Percentiles rank a stretch among this genome's conserved stretches.
Evolutionary conservation across 2,888 invertebrate genomes (phyloP).

Genomic region (Harpalus rufipes): DNA sequence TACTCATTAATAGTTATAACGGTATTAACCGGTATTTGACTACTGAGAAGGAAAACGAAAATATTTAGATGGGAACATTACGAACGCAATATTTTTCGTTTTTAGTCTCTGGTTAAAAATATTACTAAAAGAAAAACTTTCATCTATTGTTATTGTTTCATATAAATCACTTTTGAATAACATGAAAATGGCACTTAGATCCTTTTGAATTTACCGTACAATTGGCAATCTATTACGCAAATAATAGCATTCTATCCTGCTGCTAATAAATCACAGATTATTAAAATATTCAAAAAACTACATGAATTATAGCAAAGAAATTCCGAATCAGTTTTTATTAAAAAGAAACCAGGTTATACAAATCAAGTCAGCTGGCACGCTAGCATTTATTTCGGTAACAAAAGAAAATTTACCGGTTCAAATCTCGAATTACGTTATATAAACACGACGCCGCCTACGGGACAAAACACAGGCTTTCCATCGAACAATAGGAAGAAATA

Average conservation of each 20-base stretch:
- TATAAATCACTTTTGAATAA: no score
- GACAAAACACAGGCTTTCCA: neutral
- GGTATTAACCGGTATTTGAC: no score
- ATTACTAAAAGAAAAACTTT: no score
- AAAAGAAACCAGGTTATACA: conserved; percentile 61
- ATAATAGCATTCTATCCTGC: conserved; percentile 13
- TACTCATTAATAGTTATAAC: no score
- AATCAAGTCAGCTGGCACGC: conserved; percentile 48
- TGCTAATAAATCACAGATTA: conserved; percentile 33
- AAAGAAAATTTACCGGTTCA: conserved; percentile 59
- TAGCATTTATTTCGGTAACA: conserved; percentile 60
- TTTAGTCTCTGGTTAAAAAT: no score
- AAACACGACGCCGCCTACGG: conserved; percentile 36
- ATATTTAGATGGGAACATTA: no score
- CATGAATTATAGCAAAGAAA: conserved; percentile 42
- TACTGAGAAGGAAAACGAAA: no score
- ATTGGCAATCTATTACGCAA: neutral
- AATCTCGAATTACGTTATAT: conserved; percentile 52
- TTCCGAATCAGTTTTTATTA: conserved; percentile 41
- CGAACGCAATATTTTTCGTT: no score
- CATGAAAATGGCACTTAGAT: no score
- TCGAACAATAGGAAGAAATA: conserved; percentile 5
- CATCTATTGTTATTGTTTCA: no score
- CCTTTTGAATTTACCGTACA: neutral
- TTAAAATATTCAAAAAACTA: conserved; percentile 44